Evolutionary conservation across 2,113 vertebrate species (phyloP).

Genomic region (Lepus europaeus): DNA sequence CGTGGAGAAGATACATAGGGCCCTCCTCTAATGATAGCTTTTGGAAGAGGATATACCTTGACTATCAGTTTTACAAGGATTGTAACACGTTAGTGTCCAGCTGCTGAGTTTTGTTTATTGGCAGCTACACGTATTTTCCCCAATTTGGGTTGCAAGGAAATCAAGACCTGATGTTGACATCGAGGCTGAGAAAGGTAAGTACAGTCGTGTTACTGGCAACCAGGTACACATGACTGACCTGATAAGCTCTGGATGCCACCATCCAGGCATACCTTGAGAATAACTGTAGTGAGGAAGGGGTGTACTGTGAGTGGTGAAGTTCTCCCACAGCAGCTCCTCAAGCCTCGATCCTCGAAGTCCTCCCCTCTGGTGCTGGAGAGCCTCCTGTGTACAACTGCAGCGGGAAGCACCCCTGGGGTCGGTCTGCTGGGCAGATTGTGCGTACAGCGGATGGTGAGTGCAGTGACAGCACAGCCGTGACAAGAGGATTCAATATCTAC

Average conservation of each 20-base stretch:
- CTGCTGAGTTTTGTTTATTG: slow-evolving; percentile 89
- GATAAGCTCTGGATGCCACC: slow-evolving; percentile 88
- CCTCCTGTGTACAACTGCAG: slow-evolving; percentile 87
- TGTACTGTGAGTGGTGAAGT: slow-evolving; percentile 85
- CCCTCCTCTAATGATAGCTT: no score
- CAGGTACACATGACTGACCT: slow-evolving; percentile 77
- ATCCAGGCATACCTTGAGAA: slow-evolving; percentile 91
- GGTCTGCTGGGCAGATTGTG: slow-evolving; percentile 91
- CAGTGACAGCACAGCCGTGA: slow-evolving; percentile 83
- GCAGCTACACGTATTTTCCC: slow-evolving; percentile 89
- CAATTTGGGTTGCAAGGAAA: slow-evolving; percentile 78
- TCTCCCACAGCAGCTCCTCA: slow-evolving; percentile 46
- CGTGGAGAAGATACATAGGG: no score
- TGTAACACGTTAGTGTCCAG: slow-evolving; percentile 84
- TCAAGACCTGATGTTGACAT: slow-evolving; percentile 72
- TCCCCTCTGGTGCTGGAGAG: slow-evolving; percentile 59
- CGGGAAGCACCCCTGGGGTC: slow-evolving; percentile 84
- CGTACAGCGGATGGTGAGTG: slow-evolving; percentile 88
- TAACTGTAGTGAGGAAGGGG: slow-evolving; percentile 88
- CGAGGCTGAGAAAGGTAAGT: slow-evolving; percentile 86
- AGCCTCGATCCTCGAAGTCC: slow-evolving; percentile 20
- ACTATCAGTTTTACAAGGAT: slow-evolving; percentile 87
- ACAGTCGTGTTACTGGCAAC: slow-evolving; percentile 85
- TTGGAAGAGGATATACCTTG: no score
- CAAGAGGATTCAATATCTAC: slow-evolving; percentile 85